Evolutionary conservation across 2,888 invertebrate species (phyloP).

Genomic region (Platypus cylindrus): DNA sequence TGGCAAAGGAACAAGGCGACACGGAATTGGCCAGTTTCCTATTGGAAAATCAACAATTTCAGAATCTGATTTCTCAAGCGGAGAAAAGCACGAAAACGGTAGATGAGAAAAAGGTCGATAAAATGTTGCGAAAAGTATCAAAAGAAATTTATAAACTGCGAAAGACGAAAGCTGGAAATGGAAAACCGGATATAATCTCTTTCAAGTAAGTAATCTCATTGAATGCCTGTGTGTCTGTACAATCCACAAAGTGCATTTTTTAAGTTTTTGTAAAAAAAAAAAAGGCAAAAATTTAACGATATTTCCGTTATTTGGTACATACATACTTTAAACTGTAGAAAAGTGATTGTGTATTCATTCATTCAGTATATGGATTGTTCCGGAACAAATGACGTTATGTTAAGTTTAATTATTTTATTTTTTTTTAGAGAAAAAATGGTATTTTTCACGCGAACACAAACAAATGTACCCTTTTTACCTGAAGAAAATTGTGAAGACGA

Average conservation of each 20-base stretch:
- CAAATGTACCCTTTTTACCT: conserved; percentile 63
- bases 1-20: conserved; percentile 72
- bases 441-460: conserved; percentile 77
- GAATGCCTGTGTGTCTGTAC: too few relatives aligned
- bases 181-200: conserved; percentile 82
- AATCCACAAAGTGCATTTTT: too few relatives aligned
- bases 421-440: conserved; percentile 86
- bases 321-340: not conserved
- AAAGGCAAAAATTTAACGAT: too few relatives aligned
- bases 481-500: conserved; percentile 42
- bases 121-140: conserved; percentile 75
- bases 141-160: conserved; percentile 84
- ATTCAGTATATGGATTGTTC: too few relatives aligned
- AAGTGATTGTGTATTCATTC: conserved; percentile 5
- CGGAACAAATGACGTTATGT: too few relatives aligned
- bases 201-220: conserved; percentile 84
- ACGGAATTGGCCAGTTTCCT: conserved; percentile 74
- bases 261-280: too few relatives aligned
- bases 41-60: conserved; percentile 76
- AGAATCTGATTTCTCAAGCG: conserved; percentile 51
- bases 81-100: conserved; percentile 43
- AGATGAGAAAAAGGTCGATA: conserved; percentile 59
- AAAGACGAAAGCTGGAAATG: conserved; percentile 74
- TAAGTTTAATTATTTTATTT: conserved; percentile 14
- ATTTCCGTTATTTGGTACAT: too few relatives aligned